Evolutionary conservation across 2,888 invertebrate species (phyloP), one percentile per base, ranked within the genome.

Genomic region (Calephelis perditalis): DNA sequence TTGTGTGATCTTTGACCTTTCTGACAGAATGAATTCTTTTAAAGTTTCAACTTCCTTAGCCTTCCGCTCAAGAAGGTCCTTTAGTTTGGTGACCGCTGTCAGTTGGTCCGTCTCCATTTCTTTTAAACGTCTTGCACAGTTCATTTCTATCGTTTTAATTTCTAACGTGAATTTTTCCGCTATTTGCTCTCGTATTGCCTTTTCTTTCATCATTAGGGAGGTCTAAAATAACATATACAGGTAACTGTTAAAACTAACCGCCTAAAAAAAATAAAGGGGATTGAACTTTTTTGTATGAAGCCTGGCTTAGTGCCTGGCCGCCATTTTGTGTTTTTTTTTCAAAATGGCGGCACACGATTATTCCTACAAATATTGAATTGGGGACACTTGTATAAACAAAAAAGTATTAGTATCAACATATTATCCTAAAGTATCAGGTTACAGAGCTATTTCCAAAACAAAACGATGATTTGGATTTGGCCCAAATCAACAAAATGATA

Each of bases 131-230:
- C 91, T 80, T 0, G 86, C 82, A 68, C 91, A 91, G 63, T 91
- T 89, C 80, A 91, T 87, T 76, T 92, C 92, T 8, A 92, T 81
- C 0, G 89, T 86, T 75, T 92, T 93, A 68, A 94, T 85, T 79
- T 94, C 93, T 37, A 91, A 71, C 0, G 93, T 92, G 67, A 93
- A 94, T 63, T 93, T 92, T 68, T 93, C 93, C 0, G 94, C 93
- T 87, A 94, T 93, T 74, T 94, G 94, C 65, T 94, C 93, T 2
- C 94, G 86, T 60, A 94, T 92, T 0, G 92, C 92, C 72, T 91
- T 91, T 68, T 92, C 92, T 73, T 91, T 90, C 75, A 89, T 82
- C 81, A 88, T 87, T 43, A 92, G 82, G 11, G 82, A 84, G 12
- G 88, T 92, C 83, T 92, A 81, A 49, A 82, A 82, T 63, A 52